Conservation (phyloP, 35 echinoderm and acorn worm genomes). For the Nesometra sesokonis region DNA sequence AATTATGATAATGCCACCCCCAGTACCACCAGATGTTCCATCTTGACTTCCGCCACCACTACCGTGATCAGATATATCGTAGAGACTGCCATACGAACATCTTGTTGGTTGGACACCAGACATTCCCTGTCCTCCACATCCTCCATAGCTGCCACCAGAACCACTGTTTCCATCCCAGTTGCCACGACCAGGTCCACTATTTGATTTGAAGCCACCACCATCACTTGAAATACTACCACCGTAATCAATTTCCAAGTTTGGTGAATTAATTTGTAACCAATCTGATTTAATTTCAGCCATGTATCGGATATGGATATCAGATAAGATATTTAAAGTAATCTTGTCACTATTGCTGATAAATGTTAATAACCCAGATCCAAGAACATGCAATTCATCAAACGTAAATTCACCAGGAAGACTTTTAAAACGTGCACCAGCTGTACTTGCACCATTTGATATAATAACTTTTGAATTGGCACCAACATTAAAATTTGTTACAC, state of each 20-base stretch:
- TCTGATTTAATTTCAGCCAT: slow-evolving; percentile 14
- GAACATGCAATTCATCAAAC: slow-evolving; percentile 33
- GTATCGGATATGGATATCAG: slow-evolving; percentile 37
- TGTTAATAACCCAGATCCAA: slow-evolving; percentile 33
- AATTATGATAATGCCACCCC: slow-evolving; percentile 56
- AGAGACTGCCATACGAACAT: slow-evolving; percentile 45
- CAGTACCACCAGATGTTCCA: slow-evolving; percentile 29
- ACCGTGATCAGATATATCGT: slow-evolving; percentile 52
- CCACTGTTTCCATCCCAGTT: slow-evolving; percentile 8
- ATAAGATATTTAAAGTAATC: slow-evolving; percentile 17
- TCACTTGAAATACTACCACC: slow-evolving; percentile 35
- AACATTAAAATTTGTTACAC: slow-evolving; percentile 34
- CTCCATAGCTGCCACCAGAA: slow-evolving; percentile 71
- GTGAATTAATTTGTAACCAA: slow-evolving; percentile 27
- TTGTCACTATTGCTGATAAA: background rate
- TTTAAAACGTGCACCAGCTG: slow-evolving; percentile 17
- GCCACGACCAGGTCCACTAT: slow-evolving; percentile 45
- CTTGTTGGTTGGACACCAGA: slow-evolving; percentile 16
- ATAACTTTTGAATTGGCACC: slow-evolving; percentile 39
- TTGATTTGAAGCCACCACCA: slow-evolving; percentile 30
- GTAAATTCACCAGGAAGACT: slow-evolving; percentile 51
- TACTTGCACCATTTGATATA: slow-evolving; percentile 14
- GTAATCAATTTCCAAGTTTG: slow-evolving; percentile 45
- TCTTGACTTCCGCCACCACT: slow-evolving; percentile 63
- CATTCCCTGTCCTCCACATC: slow-evolving; percentile 38